Conservation (phyloP, 2,113 vertebrate species). For the Felis chaus region DNA sequence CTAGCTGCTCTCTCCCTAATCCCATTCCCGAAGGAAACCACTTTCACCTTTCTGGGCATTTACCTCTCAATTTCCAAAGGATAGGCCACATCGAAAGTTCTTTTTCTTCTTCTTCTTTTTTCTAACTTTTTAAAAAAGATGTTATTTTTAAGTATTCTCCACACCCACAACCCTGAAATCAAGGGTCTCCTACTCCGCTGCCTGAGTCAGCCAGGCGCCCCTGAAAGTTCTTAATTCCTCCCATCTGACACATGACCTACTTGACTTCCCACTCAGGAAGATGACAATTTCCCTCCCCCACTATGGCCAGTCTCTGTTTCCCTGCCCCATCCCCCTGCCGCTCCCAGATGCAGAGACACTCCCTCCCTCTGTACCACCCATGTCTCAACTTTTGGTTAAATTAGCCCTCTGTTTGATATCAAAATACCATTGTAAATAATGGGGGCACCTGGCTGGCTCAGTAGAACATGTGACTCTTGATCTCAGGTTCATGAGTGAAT, state of each 20-base stretch:
- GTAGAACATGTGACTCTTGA: background rate
- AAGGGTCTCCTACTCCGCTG: background rate
- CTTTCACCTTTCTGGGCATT: background rate
- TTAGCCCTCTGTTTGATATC: background rate
- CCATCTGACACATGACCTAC: background rate
- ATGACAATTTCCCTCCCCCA: background rate
- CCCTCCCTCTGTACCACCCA: background rate
- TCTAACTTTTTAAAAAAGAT: background rate
- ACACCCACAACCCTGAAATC: background rate
- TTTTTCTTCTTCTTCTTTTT: background rate
- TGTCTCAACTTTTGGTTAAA: background rate
- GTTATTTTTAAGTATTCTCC: background rate
- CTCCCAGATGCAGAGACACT: background rate
- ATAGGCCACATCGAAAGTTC: background rate
- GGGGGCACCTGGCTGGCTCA: background rate
- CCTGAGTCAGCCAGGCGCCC: background rate
- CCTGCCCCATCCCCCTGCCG: fast-evolving
- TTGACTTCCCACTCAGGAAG: background rate
- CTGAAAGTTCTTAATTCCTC: background rate
- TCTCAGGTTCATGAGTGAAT: background rate
- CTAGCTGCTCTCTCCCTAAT: background rate
- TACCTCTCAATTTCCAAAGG: background rate
- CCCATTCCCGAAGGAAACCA: background rate
- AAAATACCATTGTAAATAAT: background rate
- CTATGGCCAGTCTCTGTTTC: background rate